Evolutionary conservation across 2,888 invertebrate species (phyloP).

Genomic region (Herminia tarsipennalis): DNA sequence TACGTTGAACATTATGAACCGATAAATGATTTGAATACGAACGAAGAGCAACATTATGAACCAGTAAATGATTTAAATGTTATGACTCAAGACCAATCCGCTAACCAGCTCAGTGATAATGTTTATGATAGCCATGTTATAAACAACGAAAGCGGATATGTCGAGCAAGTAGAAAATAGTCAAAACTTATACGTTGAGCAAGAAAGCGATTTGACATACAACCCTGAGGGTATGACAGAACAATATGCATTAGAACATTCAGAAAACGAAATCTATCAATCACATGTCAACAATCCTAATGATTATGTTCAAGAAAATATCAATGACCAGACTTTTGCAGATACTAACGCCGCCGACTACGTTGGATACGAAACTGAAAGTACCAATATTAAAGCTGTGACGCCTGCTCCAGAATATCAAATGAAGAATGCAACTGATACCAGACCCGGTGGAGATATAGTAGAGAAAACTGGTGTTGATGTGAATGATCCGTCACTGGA

Average conservation of each 20-base stretch:
- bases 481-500: conserved; percentile 6
- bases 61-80: neutral
- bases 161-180: neutral
- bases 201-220: neutral
- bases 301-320: conserved; percentile 29
- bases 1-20: neutral
- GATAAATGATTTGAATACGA: no score
- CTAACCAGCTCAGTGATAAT: no score
- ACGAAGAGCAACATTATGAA: conserved; percentile 5
- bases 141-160: neutral
- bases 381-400: conserved; percentile 42
- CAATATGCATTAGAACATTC: conserved; percentile 14
- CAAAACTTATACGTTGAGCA: neutral
- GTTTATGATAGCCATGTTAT: no score
- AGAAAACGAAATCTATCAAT: conserved; percentile 29
- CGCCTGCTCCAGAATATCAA: conserved; percentile 32
- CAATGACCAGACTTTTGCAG: conserved; percentile 16
- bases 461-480: conserved; percentile 3
- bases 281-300: conserved; percentile 29
- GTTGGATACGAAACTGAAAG: conserved; percentile 42
- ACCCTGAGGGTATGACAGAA: conserved; percentile 4
- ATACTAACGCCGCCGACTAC: conserved; percentile 18
- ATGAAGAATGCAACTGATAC: conserved; percentile 41
- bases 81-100: neutral
- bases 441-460: conserved; percentile 38